Evolutionary conservation across 2,113 vertebrate genomes (phyloP).

Genomic region (Chionodraco myersi): DNA sequence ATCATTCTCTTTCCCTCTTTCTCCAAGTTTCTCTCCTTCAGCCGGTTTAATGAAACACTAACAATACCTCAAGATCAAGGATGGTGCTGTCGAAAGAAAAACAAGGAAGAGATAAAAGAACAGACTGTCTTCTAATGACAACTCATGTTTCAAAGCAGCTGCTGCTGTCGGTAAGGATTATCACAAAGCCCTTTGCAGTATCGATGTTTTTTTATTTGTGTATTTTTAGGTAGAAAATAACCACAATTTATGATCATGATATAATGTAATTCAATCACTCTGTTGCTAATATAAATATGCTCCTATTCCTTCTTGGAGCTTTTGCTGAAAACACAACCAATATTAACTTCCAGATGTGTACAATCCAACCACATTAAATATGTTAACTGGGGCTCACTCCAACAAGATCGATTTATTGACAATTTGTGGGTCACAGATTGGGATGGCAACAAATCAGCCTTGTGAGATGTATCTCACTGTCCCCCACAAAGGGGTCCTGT

Average conservation of each 20-base stretch:
- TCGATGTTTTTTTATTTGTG: neutral
- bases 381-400: conserved; percentile 29
- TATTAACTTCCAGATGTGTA: conserved; percentile 69
- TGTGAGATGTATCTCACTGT: conserved; percentile 17
- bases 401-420: conserved; percentile 53
- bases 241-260: neutral
- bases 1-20: conserved; percentile 23
- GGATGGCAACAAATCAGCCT: conserved; percentile 41
- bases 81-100: conserved; percentile 32
- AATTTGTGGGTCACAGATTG: conserved; percentile 46
- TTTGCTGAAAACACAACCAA: conserved; percentile 32
- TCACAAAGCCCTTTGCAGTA: neutral
- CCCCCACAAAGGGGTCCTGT: conserved; percentile 37
- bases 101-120: conserved; percentile 44
- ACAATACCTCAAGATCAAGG: conserved; percentile 58
- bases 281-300: neutral
- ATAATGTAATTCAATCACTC: neutral
- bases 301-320: neutral
- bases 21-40: conserved; percentile 23
- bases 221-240: neutral
- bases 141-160: conserved; percentile 11
- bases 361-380: conserved; percentile 18
- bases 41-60: conserved; percentile 43
- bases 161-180: conserved; percentile 5
- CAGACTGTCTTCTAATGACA: conserved; percentile 18